A percentile compares a stretch with the other conserved stretches of the same genome.
These are phyloP conservation scores for Craniophora ligustri DNA, from an alignment of 2,888 invertebrate species.

Conservation along the genomic window DNA sequence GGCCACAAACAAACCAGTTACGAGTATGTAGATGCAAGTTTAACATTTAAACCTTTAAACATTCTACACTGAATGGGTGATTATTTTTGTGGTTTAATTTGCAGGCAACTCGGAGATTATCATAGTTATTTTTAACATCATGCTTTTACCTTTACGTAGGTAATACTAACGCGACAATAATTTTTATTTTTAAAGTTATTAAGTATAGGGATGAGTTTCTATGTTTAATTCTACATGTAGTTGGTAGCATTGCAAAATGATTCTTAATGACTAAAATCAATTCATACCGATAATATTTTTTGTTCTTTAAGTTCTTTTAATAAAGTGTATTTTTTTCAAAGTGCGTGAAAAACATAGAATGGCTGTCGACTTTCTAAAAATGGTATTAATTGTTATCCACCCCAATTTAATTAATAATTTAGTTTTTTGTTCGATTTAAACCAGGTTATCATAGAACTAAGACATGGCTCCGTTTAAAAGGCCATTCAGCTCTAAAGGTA, in stretches of 20 bases:
- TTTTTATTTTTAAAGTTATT: too few relatives aligned
- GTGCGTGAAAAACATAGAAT: too few relatives aligned
- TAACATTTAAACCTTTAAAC: constrained; percentile 63
- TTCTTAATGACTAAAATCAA: too few relatives aligned
- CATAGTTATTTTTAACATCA: constrained; percentile 67
- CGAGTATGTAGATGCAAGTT: constrained; percentile 66
- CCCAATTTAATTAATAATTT: too few relatives aligned
- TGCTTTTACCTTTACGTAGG: constrained; percentile 49
- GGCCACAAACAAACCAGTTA: constrained; percentile 70
- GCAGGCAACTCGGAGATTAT: constrained; percentile 70
- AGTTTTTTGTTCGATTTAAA: constrained; percentile 38
- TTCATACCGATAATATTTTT: too few relatives aligned
- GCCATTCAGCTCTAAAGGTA: constrained; percentile 68
- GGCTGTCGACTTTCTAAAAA: too few relatives aligned
- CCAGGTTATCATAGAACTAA: constrained; percentile 30
- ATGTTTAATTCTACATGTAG: too few relatives aligned
- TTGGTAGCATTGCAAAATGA: too few relatives aligned
- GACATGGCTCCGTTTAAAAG: constrained; percentile 51
- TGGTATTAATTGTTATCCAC: too few relatives aligned
- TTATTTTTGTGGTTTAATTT: constrained; percentile 84
- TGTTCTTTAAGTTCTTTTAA: too few relatives aligned
- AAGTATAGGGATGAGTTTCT: too few relatives aligned
- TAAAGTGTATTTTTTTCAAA: too few relatives aligned
- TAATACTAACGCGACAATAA: constrained; percentile 58
- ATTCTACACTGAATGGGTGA: constrained; percentile 74